phyloP scores from a whole-genome alignment of 2,113 vertebrate genomes.

The Notothenia coriiceps region DNA sequence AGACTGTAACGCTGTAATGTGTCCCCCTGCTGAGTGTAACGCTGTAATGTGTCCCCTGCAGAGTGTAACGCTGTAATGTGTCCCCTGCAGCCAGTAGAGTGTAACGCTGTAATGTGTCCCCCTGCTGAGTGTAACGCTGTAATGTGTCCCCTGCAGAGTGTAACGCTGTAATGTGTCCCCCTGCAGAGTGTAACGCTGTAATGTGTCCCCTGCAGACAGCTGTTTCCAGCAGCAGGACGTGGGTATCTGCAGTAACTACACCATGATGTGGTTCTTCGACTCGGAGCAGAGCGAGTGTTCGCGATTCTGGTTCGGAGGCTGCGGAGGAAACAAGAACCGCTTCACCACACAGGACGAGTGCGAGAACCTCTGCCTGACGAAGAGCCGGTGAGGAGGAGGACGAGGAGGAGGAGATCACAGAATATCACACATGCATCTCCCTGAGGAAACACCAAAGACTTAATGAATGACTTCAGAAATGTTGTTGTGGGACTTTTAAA shows the following conservation, averaged over 20 bases:
- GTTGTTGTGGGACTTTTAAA: neutral
- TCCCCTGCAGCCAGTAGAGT: too few relatives aligned
- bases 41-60: too few relatives aligned
- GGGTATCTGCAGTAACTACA: constrained; percentile 83
- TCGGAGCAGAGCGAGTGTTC: constrained; percentile 72
- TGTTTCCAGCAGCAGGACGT: constrained; percentile 77
- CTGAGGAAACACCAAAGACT: too few relatives aligned
- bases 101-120: neutral
- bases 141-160: neutral
- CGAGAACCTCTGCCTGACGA: constrained; percentile 71
- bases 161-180: neutral
- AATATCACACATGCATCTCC: neutral
- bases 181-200: constrained; percentile 59
- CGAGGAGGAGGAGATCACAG: neutral
- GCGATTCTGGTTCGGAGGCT: constrained; percentile 90
- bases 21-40: too few relatives aligned
- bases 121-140: neutral
- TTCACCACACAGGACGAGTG: constrained; percentile 86
- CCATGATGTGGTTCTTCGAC: constrained; percentile 87
- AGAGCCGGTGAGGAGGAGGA: constrained; percentile 37
- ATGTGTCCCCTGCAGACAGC: constrained; percentile 61
- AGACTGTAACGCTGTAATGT: too few relatives aligned
- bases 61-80: too few relatives aligned
- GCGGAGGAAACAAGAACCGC: constrained; percentile 86
- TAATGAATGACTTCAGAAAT: neutral